Evolutionary conservation across 2,113 vertebrate species (phyloP), one percentile per base, ranked within the genome.

Genomic region (Cardinalis cardinalis): DNA sequence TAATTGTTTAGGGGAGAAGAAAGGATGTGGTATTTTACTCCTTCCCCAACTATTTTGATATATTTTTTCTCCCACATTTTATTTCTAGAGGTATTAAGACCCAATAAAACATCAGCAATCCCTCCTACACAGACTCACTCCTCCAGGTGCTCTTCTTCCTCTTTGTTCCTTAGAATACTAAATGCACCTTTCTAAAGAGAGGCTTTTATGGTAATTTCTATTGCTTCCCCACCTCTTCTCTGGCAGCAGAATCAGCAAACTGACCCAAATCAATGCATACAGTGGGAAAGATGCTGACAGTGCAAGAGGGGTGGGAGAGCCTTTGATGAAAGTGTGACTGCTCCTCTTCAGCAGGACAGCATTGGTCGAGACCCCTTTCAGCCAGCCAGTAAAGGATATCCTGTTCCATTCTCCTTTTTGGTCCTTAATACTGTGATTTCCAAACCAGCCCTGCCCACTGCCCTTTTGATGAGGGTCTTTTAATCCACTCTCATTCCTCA

Each of bases 401-500:
- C 28, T 43, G 7, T 6, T 76, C 16, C n/a, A 52, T 36, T 59
- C 17, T 38, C 29, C 41, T 52, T 21, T 28, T 64, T 70, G 6
- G 18, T 15, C 25, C 25, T 73, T 36, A 58, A 31, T 4, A 18
- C 3, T 2, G 4, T 5, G 20, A 36, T 46, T 82, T 73, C 49
- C 19, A 72, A 70, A 40, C 4, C 4, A 40, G 4, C 0, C 8
- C n/a, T 51, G 14, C 12, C 31, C 44, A 55, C 55, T 0, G 0
- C 15, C 9, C 18, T 32, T 1, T 0, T 3, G 12, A 14, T 31
- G 18, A 24, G 15, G 7, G 15, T 46, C 29, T 65, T 68, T 29
- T 44, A 25, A 71, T 25, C 13, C 8, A 23, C 36, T 48, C 26
- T 21, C 5, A 0, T 51, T 49, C 18, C 36, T 59, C 61, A 41